Evolutionary conservation across 2,888 invertebrate species (phyloP).

Genomic region (Halictus quadricinctus): DNA sequence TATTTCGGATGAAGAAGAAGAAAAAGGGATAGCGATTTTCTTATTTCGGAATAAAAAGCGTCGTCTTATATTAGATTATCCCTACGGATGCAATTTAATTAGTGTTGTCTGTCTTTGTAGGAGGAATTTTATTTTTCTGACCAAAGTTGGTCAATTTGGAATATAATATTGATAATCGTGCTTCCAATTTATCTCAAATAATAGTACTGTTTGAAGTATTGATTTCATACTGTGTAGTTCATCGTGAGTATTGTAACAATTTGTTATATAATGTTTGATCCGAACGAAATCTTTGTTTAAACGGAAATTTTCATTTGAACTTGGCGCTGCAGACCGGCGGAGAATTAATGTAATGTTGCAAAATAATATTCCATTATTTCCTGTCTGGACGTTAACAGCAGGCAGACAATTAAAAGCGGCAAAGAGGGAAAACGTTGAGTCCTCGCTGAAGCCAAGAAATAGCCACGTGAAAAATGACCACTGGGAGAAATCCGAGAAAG

Average conservation of each 20-base stretch:
- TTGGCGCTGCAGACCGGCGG: not conserved
- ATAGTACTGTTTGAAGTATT: too few relatives aligned
- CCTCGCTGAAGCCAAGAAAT: conserved; percentile 28
- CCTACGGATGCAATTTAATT: too few relatives aligned
- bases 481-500: conserved; percentile 27
- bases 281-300: not conserved
- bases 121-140: too few relatives aligned
- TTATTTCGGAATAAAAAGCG: too few relatives aligned
- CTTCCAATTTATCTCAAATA: too few relatives aligned
- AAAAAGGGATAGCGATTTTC: too few relatives aligned
- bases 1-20: too few relatives aligned
- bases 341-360: not conserved
- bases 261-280: not conserved
- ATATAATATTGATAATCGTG: too few relatives aligned
- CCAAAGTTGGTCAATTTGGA: too few relatives aligned
- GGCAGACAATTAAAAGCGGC: conserved; percentile 31
- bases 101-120: too few relatives aligned
- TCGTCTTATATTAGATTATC: too few relatives aligned
- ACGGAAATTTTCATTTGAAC: not conserved
- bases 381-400: conserved; percentile 2
- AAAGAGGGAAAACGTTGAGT: conserved; percentile 29
- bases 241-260: not conserved
- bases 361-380: not conserved
- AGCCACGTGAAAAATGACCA: conserved; percentile 36
- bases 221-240: not conserved